These are phyloP conservation scores for Collichthys lucidus DNA, from an alignment of 2,113 vertebrate species.

Conservation along the genomic window DNA sequence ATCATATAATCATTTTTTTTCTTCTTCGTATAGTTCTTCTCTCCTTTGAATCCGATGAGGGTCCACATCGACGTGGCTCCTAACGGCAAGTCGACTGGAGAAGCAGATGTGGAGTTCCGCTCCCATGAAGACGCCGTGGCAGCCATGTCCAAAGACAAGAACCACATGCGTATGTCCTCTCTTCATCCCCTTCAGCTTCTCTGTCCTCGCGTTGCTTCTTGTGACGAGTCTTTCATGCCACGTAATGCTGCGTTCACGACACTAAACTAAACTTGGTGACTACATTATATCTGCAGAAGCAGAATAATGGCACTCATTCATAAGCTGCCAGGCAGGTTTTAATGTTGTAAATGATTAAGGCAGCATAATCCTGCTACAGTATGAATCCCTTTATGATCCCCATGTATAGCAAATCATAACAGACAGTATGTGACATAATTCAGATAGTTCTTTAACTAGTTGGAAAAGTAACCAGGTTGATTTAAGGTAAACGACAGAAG, in stretches of 20 bases:
- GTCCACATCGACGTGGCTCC: conserved; percentile 97
- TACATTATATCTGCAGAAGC: neutral
- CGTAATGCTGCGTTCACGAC: neutral
- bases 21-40: conserved; percentile 89
- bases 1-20: neutral
- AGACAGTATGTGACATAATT: neutral
- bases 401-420: neutral
- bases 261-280: neutral
- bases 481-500: neutral
- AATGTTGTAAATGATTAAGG: conserved; percentile 7
- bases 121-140: conserved; percentile 97
- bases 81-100: conserved; percentile 96
- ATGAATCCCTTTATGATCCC: neutral
- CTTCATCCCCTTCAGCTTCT: neutral
- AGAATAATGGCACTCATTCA: neutral
- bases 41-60: conserved; percentile 93
- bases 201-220: neutral
- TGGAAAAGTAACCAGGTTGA: neutral
- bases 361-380: neutral
- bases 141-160: conserved; percentile 99
- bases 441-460: neutral
- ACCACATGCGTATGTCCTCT: conserved; percentile 95
- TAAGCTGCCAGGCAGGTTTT: neutral
- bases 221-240: neutral
- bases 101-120: conserved; percentile 97